Conservation (phyloP, 2,797 vertebrate species). For the Syngnathus rostellatus region DNA sequence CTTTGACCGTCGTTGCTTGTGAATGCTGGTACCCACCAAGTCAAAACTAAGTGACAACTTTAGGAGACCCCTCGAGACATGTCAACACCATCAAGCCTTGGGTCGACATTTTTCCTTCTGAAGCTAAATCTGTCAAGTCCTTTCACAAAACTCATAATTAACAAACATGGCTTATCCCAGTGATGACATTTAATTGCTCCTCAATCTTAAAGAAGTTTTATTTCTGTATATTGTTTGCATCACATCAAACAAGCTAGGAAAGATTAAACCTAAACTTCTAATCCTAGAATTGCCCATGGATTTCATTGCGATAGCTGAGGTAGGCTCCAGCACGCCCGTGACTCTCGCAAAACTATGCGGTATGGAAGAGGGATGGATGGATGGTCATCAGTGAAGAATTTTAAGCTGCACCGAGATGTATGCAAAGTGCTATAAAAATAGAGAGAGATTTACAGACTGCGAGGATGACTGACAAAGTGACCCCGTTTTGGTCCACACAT, state of each 20-base stretch:
- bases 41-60: constrained; percentile 28
- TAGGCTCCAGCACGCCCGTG: neutral
- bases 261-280: neutral
- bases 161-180: neutral
- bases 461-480: constrained; percentile 1
- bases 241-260: no score
- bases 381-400: constrained; percentile 1
- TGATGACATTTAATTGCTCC: no score
- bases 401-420: constrained; percentile 1
- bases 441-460: neutral
- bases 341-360: neutral
- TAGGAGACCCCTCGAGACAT: constrained; percentile 12
- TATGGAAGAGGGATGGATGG: neutral
- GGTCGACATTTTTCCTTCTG: neutral
- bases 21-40: constrained; percentile 20
- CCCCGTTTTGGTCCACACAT: constrained; percentile 1
- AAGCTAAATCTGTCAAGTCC: neutral
- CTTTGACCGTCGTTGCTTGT: neutral
- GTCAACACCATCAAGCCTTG: neutral
- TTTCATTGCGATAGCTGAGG: neutral
- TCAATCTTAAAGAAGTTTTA: no score
- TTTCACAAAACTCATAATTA: neutral
- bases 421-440: constrained; percentile 6
- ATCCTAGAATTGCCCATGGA: neutral
- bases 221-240: no score